Base-by-base conservation (phyloP, 1,140 invertebrate genomes). In the Bicyclus anynana region DNA sequence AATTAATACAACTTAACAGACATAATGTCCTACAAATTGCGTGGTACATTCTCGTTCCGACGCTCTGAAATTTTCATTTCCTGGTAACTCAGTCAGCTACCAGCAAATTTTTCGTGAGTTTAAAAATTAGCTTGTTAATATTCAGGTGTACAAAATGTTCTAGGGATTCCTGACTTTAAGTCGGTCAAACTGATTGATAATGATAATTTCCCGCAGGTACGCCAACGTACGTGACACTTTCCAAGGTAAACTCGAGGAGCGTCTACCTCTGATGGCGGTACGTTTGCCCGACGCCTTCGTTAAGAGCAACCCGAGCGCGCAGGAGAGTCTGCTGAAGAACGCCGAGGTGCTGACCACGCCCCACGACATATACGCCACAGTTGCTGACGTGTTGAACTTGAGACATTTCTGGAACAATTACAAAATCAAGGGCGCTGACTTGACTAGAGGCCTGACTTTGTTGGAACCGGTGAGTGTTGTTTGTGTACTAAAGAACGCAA, bases 231-330 rank as follows among this genome's bases (percentile, higher is more conserved):
- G 97, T 0, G 93, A 95, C 65, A 97, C 96, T 0, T 87, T 96
- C 7, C 96, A 97, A 82, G 96, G 96, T 0, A 97, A 97, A 84
- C 92, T 96, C 61, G 97, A 98, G 77, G 97, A 98, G 72, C 90
- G 97, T 5, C 67, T 97, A 21, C 96, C 97, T 0, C 94, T 96
- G 63, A 96, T 98, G 79, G 93, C 93, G 0, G 92, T 97, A 50
- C 87, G 91, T 0, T 91, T 97, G 67, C 96, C 96, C 0, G 84
- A 91, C 5, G 91, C 90, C 74, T 92, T 97, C 61, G 90, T 90
- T 44, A 89, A 89, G 54, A 66, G 83, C 10, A 90, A 93, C 71
- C 92, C 93, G 0, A 69, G 88, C 27, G 91, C 91, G n/a, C 92
- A 92, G 59, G 84, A 82, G 0, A 94, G 94, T 77, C 91, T 97